These are phyloP conservation scores for Beris morrisii DNA, from an alignment of 2,888 invertebrate genomes.

Conservation along the genomic window DNA sequence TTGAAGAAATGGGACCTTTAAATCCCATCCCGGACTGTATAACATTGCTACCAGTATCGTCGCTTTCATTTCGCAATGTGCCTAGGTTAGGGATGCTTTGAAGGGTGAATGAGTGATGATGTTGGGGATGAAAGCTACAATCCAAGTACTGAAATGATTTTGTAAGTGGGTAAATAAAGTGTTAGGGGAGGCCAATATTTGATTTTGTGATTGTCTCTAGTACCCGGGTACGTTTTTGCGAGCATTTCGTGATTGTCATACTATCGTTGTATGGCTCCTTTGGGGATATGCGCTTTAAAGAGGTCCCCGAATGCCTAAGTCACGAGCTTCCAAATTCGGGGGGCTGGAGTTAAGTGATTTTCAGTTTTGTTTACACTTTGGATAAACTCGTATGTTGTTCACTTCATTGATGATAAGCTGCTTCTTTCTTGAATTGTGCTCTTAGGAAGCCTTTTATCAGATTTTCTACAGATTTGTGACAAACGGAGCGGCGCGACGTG, in stretches of 20 bases:
- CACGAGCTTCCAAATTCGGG: slow-evolving; percentile 8
- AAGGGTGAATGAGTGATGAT: slow-evolving; percentile 34
- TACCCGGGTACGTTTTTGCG: slow-evolving; percentile 2
- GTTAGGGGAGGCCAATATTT: slow-evolving; percentile 35
- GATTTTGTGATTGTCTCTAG: slow-evolving; percentile 35
- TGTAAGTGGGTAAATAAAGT: slow-evolving; percentile 39
- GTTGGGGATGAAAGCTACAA: slow-evolving; percentile 36
- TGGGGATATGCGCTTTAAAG: slow-evolving; percentile 13
- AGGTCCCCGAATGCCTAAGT: slow-evolving; percentile 11
- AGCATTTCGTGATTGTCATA: slow-evolving; percentile 19
- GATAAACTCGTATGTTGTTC: slow-evolving; percentile 15
- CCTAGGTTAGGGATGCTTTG: slow-evolving; percentile 31
- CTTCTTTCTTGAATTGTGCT: slow-evolving; percentile 13
- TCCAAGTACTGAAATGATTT: slow-evolving; percentile 38
- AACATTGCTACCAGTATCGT: neutral
- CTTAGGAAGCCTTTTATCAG: slow-evolving; percentile 19
- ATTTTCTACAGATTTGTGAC: slow-evolving; percentile 3
- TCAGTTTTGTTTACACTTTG: slow-evolving; percentile 21
- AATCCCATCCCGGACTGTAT: neutral
- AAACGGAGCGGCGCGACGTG: neutral
- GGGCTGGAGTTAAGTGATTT: slow-evolving; percentile 23
- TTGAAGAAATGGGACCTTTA: neutral
- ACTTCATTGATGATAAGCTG: slow-evolving; percentile 21
- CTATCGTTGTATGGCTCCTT: slow-evolving; percentile 13
- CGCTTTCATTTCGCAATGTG: neutral